Evolutionary conservation across 2,888 invertebrate genomes (phyloP).

Genomic region (Perithous albicinctus): DNA sequence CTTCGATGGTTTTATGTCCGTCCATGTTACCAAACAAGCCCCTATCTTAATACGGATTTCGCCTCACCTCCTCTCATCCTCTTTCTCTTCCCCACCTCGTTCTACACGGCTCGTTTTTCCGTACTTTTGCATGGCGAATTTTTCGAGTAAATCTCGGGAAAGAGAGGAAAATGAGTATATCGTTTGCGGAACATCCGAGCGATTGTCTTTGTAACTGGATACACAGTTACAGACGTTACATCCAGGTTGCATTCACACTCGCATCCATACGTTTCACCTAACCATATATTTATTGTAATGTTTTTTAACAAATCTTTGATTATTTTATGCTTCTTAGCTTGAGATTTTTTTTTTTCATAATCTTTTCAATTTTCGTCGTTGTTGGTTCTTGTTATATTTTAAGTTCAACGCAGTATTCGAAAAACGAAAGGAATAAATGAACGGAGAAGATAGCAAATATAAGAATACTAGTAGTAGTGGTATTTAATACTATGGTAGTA

Average conservation of each 20-base stretch:
- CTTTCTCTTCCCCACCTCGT: neutral
- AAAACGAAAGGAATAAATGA: slow-evolving; percentile 49
- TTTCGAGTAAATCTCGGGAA: neutral
- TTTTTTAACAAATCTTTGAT: slow-evolving; percentile 56
- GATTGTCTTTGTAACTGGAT: slow-evolving; percentile 25
- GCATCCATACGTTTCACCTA: slow-evolving; percentile 57
- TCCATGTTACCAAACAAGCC: slow-evolving; percentile 28
- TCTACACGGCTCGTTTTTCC: neutral
- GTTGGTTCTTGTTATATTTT: slow-evolving; percentile 18
- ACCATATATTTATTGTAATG: slow-evolving; percentile 54
- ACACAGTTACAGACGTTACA: neutral
- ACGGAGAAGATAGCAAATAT: slow-evolving; percentile 38
- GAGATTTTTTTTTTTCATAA: slow-evolving; percentile 37
- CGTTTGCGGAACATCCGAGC: slow-evolving; percentile 52
- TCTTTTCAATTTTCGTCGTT: slow-evolving; percentile 20
- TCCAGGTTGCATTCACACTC: slow-evolving; percentile 22
- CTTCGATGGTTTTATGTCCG: slow-evolving; percentile 41
- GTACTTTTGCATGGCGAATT: neutral
- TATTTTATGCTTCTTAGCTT: slow-evolving; percentile 47
- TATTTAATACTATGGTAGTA: slow-evolving; percentile 23
- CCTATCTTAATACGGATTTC: slow-evolving; percentile 20
- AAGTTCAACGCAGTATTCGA: slow-evolving; percentile 46
- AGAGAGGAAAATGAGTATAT: neutral
- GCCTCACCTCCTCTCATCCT: neutral
- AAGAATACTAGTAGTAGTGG: slow-evolving; percentile 17